A percentile compares a stretch with the other conserved stretches of the same genome.
phyloP scores from a whole-genome alignment of 2,888 invertebrate species.

The Clusia tigrina region DNA sequence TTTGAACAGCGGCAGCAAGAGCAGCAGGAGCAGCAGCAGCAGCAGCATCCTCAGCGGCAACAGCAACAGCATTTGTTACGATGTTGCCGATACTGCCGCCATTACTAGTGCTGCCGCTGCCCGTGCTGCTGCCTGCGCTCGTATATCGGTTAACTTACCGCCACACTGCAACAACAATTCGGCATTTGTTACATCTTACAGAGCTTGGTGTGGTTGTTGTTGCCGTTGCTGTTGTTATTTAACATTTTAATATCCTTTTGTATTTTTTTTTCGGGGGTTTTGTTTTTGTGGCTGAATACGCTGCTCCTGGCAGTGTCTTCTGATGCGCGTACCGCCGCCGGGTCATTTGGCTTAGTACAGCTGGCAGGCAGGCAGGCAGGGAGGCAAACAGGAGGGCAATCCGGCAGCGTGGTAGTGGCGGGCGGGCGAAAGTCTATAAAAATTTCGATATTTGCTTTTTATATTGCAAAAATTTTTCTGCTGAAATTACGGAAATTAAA shows the following conservation, averaged over 20 bases:
- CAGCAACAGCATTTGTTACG: background rate
- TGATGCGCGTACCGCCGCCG: background rate
- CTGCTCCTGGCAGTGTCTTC: background rate
- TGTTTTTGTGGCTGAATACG: constrained; percentile 25
- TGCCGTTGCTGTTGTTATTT: constrained; percentile 31
- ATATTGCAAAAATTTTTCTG: constrained; percentile 65
- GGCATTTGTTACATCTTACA: background rate
- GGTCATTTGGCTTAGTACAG: background rate
- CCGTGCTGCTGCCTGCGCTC: background rate
- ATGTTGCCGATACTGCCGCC: background rate
- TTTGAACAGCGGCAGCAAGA: constrained; percentile 31
- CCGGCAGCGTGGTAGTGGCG: constrained; percentile 30
- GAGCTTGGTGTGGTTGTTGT: constrained; percentile 23
- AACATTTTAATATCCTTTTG: constrained; percentile 35
- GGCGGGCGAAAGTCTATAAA: constrained; percentile 55
- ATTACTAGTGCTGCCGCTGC: background rate
- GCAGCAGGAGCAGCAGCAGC: too few relatives aligned
- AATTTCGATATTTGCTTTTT: constrained; percentile 64
- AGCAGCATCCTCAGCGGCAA: background rate
- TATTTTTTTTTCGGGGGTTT: background rate
- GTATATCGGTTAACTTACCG: constrained; percentile 13
- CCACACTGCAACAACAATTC: background rate
- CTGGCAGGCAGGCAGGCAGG: background rate
- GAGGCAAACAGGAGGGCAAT: background rate
- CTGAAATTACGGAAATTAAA: constrained; percentile 65